Evolutionary conservation across 2,113 vertebrate species (phyloP).

Genomic region (Xiphophorus maculatus): DNA sequence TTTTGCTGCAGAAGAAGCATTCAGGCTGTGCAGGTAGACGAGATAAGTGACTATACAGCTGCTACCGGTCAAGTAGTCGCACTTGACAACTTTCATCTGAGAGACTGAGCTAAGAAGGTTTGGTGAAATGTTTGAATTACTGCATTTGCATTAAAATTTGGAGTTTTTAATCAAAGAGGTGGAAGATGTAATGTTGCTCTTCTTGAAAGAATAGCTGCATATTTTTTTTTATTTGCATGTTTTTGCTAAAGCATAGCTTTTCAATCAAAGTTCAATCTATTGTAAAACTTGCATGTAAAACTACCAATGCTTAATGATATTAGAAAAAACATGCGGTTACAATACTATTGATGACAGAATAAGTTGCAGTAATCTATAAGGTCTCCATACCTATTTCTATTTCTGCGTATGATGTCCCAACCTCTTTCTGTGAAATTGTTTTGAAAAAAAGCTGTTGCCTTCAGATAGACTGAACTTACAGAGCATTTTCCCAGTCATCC

Average conservation of each 20-base stretch:
- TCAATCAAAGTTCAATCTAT: neutral
- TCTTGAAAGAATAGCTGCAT: neutral
- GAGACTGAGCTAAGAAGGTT: slow-evolving; percentile 16
- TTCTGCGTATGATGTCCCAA: too few relatives aligned
- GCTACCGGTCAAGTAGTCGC: slow-evolving; percentile 35
- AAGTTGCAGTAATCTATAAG: too few relatives aligned
- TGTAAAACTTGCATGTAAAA: too few relatives aligned
- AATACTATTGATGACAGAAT: too few relatives aligned
- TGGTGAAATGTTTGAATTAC: slow-evolving; percentile 18
- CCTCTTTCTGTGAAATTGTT: too few relatives aligned
- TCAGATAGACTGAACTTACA: too few relatives aligned
- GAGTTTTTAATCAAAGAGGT: slow-evolving; percentile 15
- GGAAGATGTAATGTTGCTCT: neutral
- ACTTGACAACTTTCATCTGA: slow-evolving; percentile 37
- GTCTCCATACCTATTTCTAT: too few relatives aligned
- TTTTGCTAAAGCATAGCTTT: neutral
- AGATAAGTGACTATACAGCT: slow-evolving; percentile 1
- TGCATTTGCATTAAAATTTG: neutral
- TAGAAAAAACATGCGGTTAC: too few relatives aligned
- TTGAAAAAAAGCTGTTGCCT: too few relatives aligned
- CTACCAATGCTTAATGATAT: too few relatives aligned
- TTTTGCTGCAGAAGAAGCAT: slow-evolving; percentile 10
- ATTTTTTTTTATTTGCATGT: neutral
- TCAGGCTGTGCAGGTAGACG: neutral
- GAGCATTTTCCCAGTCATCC: too few relatives aligned